phyloP scores from a whole-genome alignment of 2,888 invertebrate genomes.

The Agrochola lota region DNA sequence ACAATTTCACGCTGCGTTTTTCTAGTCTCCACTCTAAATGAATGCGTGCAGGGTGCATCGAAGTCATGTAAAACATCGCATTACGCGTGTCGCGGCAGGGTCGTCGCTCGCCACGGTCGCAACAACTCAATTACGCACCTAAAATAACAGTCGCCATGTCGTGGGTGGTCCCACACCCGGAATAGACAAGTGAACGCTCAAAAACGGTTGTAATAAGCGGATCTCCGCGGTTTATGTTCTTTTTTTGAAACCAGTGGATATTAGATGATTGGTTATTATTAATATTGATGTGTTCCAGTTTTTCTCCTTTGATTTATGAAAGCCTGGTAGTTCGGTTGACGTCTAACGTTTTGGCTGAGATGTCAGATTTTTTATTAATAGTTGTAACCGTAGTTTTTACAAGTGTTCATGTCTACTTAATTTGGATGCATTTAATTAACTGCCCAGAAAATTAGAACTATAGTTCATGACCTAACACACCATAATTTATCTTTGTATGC shows the following conservation, averaged over 20 bases:
- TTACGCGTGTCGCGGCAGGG: slow-evolving; percentile 81
- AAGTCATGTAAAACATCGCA: slow-evolving; percentile 82
- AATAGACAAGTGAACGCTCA: slow-evolving; percentile 81
- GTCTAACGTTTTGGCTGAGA: slow-evolving; percentile 12
- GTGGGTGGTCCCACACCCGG: slow-evolving; percentile 83
- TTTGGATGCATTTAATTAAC: slow-evolving; percentile 20
- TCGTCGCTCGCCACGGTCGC: slow-evolving; percentile 80
- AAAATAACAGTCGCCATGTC: slow-evolving; percentile 83
- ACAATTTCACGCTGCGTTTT: slow-evolving; percentile 44
- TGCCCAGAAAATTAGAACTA: slow-evolving; percentile 35
- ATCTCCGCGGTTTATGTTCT: slow-evolving; percentile 73
- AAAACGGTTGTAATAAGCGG: slow-evolving; percentile 78
- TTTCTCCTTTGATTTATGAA: slow-evolving; percentile 62
- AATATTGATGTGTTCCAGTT: slow-evolving; percentile 66
- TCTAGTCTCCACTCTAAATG: slow-evolving; percentile 55
- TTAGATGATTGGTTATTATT: slow-evolving; percentile 71
- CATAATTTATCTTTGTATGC: slow-evolving; percentile 63
- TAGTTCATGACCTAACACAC: slow-evolving; percentile 63
- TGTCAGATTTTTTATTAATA: slow-evolving; percentile 44
- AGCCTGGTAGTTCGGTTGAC: slow-evolving; percentile 40
- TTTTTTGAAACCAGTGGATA: slow-evolving; percentile 60
- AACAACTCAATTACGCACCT: slow-evolving; percentile 89
- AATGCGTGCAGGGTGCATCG: slow-evolving; percentile 57
- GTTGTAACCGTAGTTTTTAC: slow-evolving; percentile 1
- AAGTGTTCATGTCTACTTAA: slow-evolving; percentile 15